A percentile compares a stretch with the other conserved stretches of the same genome.
Evolutionary conservation across 2,888 invertebrate genomes (phyloP).

Genomic region (Lycocerus yunnanus): DNA sequence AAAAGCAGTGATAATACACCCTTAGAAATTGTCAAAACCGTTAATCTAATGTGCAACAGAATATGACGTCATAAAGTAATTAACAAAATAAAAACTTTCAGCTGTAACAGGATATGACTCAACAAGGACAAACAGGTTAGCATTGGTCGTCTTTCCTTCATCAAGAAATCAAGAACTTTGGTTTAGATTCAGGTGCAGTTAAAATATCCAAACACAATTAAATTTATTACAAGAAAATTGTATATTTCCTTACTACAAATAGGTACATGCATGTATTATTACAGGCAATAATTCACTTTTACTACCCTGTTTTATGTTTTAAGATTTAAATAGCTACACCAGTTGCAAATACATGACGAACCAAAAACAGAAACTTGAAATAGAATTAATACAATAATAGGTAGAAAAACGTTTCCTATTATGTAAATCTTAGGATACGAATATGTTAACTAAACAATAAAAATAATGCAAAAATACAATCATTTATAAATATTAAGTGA

Average conservation of each 20-base stretch:
- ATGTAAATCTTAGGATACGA: background rate
- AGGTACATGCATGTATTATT: slow-evolving; percentile 37
- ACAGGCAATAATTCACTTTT: slow-evolving; percentile 43
- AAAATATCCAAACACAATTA: background rate
- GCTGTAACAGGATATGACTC: too few relatives aligned
- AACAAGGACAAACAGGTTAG: too few relatives aligned
- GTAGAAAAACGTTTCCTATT: background rate
- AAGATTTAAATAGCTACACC: slow-evolving; percentile 13
- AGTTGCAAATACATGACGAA: background rate
- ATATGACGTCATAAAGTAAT: too few relatives aligned
- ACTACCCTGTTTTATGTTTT: slow-evolving; percentile 41
- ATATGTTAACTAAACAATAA: slow-evolving; percentile 6
- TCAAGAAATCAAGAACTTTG: too few relatives aligned
- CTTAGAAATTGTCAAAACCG: too few relatives aligned
- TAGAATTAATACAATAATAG: background rate
- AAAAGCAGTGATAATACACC: too few relatives aligned
- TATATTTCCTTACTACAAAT: slow-evolving; percentile 38
- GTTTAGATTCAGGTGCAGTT: background rate
- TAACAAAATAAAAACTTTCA: too few relatives aligned
- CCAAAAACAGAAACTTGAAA: background rate
- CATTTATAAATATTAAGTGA: slow-evolving; percentile 20
- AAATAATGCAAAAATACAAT: slow-evolving; percentile 11
- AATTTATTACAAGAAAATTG: slow-evolving; percentile 28
- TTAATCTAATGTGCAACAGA: too few relatives aligned
- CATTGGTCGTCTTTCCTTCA: too few relatives aligned